phyloP scores from a whole-genome alignment of 2,113 vertebrate species.

The Xiphophorus hellerii region DNA sequence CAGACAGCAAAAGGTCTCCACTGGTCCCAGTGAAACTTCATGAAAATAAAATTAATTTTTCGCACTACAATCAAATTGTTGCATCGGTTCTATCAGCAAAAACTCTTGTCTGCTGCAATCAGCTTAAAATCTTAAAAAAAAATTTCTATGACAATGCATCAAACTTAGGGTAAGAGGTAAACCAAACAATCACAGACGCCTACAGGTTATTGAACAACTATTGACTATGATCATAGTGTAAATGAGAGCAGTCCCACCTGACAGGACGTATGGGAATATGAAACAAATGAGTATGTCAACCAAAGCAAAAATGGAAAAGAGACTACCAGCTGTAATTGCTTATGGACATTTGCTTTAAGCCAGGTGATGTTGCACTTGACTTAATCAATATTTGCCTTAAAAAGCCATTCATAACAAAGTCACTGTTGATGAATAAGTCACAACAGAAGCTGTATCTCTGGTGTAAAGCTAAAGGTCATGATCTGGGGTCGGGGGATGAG shows the following conservation, averaged over 20 bases:
- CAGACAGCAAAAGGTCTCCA: neutral
- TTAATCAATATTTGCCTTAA: constrained; percentile 80
- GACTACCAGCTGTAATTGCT: constrained; percentile 64
- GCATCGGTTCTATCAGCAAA: neutral
- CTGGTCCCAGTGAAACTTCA: neutral
- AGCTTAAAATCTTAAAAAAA: neutral
- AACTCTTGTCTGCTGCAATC: neutral
- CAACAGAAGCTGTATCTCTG: constrained; percentile 44
- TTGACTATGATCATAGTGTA: constrained; percentile 41
- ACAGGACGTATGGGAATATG: constrained; percentile 70
- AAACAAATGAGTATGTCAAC: constrained; percentile 71
- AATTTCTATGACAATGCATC: neutral
- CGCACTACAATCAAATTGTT: neutral
- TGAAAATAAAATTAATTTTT: neutral
- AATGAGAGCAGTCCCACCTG: constrained; percentile 26
- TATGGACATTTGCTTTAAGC: constrained; percentile 80
- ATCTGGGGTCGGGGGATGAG: constrained; percentile 35
- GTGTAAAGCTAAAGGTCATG: constrained; percentile 59
- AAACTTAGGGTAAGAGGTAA: constrained; percentile 17
- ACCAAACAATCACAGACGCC: constrained; percentile 6
- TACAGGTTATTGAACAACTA: constrained; percentile 48
- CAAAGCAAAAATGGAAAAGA: constrained; percentile 62
- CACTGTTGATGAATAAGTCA: constrained; percentile 70
- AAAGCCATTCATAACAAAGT: constrained; percentile 75
- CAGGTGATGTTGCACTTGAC: constrained; percentile 65